phyloP scores from a whole-genome alignment of 2,113 vertebrate species.

The Athene cunicularia region DNA sequence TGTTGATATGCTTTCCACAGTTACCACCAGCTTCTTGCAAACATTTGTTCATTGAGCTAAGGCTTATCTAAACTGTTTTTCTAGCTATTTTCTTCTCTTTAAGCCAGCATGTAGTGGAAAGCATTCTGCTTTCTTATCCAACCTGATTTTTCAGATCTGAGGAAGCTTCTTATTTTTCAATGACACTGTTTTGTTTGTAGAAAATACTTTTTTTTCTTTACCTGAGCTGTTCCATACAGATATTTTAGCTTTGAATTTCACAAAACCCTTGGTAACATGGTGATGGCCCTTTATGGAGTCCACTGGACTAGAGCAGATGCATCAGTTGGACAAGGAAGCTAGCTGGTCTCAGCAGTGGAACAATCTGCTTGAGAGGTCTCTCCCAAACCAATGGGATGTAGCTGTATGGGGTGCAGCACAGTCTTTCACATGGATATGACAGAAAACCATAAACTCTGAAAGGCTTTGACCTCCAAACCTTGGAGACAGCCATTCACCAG shows the following conservation, averaged over 20 bases:
- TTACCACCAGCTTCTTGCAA: background rate
- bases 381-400: background rate
- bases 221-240: background rate
- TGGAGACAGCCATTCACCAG: background rate
- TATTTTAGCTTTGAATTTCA: background rate
- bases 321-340: background rate
- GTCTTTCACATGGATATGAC: background rate
- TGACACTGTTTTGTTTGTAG: background rate
- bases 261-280: background rate
- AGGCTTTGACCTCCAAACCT: background rate
- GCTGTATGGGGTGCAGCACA: background rate
- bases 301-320: background rate
- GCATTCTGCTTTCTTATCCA: background rate
- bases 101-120: background rate
- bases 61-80: background rate
- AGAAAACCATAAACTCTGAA: background rate
- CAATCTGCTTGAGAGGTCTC: background rate
- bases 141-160: background rate
- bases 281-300: background rate
- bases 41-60: background rate
- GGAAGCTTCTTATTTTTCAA: background rate
- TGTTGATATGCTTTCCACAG: background rate
- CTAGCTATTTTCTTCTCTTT: background rate
- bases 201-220: background rate
- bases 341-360: background rate